Conservation (phyloP, 2,113 vertebrate species). For the Noturus placidus region DNA sequence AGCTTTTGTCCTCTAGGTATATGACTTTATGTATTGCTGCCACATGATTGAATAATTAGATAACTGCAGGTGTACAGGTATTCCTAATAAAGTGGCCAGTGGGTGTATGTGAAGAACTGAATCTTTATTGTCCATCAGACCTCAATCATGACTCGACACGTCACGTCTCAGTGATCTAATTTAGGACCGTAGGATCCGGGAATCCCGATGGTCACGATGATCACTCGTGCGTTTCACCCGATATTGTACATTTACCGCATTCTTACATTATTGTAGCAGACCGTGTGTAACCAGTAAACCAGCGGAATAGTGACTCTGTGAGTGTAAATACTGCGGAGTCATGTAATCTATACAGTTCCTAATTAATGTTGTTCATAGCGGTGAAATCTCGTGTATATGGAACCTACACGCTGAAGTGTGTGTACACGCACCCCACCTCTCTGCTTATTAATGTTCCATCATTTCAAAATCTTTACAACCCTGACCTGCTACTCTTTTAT, state of each 20-base stretch:
- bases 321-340: background rate
- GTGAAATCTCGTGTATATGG: background rate
- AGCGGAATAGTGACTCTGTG: background rate
- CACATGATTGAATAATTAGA: no score
- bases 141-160: background rate
- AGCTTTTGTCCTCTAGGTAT: no score
- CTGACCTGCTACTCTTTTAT: slow-evolving; percentile 17
- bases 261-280: background rate
- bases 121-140: background rate
- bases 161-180: background rate
- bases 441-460: slow-evolving; percentile 13
- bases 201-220: background rate
- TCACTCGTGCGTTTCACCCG: background rate
- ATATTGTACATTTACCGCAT: no score
- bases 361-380: background rate
- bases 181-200: background rate
- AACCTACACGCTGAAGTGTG: background rate
- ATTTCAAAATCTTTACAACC: slow-evolving; percentile 6
- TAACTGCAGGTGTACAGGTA: background rate
- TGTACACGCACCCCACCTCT: background rate
- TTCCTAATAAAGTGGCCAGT: background rate
- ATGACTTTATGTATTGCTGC: no score
- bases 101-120: background rate
- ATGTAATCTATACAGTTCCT: background rate
- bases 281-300: no score